Base-by-base conservation (phyloP, 2,888 invertebrate species). In the Amphipyra tragopoginis region DNA sequence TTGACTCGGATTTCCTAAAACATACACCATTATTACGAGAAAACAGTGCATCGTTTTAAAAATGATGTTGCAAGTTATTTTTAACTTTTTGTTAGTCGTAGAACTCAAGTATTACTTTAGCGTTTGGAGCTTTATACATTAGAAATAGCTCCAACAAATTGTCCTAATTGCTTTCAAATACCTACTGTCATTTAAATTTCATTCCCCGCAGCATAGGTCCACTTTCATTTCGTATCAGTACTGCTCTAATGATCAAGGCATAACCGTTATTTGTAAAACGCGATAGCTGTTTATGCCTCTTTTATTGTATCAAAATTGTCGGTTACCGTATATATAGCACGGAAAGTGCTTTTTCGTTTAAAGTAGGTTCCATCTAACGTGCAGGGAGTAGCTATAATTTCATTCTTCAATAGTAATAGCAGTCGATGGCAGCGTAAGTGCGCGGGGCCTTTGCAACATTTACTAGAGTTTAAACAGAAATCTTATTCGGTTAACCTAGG, bases 301-400 rank as follows among this genome's bases (percentile, higher is more conserved):
- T 21, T 59, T 70, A 56, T 64, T 64, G 42, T 54, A 62, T 68
- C 49, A 56, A 64, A 70, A 70, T 51, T 51, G 44, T 48, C 40
- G 56, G 56, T 60, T 70, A 54, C 47, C 43, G 21, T 21, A 21
- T 21, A 11, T 45, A 47, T 39, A 60, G 34, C 47, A 21, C 15
- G 42, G 54, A 51, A 56, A 72, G 58, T 71, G 72, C 60, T 65
- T 72, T 71, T 61, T 57, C 65, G 44, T 70, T 58, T 47, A 71
- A 58, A 58, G 43, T 58, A 54, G 42, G 59, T 75, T 75, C 65
- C 58, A 70, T 51, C 43, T 47, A 75, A 43, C 47, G 45, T 63
- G 42, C 42, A 63, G 52, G 39, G 40, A 59, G 59, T 44, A 65
- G 36, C 39, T 50, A 61, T 61, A 75, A 72, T 72, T 72, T 72